Evolutionary conservation across 2,888 invertebrate species (phyloP).

Genomic region (Diadromus collaris): DNA sequence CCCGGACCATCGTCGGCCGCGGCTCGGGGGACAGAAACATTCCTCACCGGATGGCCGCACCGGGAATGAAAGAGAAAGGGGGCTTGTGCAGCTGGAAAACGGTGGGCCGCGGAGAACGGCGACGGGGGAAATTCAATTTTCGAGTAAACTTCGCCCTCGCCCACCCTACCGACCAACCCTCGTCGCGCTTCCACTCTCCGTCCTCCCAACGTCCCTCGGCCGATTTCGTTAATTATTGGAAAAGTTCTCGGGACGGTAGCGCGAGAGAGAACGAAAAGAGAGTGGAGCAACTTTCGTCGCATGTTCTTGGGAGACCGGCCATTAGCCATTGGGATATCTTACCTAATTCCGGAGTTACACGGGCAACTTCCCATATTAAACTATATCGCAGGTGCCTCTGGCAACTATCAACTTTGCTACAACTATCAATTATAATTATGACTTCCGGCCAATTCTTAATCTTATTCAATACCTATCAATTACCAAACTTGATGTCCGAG

Average conservation of each 20-base stretch:
- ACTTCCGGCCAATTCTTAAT: not conserved
- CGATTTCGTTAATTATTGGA: slow-evolving; percentile 67
- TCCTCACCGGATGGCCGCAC: slow-evolving; percentile 51
- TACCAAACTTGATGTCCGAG: not conserved
- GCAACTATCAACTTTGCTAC: slow-evolving; percentile 29
- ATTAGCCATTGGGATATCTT: slow-evolving; percentile 53
- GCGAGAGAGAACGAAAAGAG: slow-evolving; percentile 30
- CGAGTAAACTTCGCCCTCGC: slow-evolving; percentile 58
- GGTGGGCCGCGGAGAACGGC: slow-evolving; percentile 23
- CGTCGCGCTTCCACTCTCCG: slow-evolving; percentile 22
- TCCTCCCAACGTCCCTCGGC: slow-evolving; percentile 51
- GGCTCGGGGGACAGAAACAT: slow-evolving; percentile 61
- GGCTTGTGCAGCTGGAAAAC: slow-evolving; percentile 44
- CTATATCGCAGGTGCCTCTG: slow-evolving; percentile 4
- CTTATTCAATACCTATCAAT: not conserved
- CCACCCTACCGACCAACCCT: slow-evolving; percentile 14
- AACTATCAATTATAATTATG: slow-evolving; percentile 19
- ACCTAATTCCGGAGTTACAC: slow-evolving; percentile 49
- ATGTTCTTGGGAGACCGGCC: slow-evolving; percentile 45
- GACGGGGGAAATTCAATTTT: slow-evolving; percentile 64
- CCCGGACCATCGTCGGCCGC: slow-evolving; percentile 13
- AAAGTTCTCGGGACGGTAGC: slow-evolving; percentile 57
- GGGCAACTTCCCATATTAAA: slow-evolving; percentile 31
- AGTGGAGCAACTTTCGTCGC: slow-evolving; percentile 24
- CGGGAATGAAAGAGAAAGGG: slow-evolving; percentile 47